Percentiles rank a stretch among this genome's conserved stretches.
These are phyloP conservation scores for Rotaria socialis DNA, from an alignment of 2,888 invertebrate genomes.

Conservation along the genomic window DNA sequence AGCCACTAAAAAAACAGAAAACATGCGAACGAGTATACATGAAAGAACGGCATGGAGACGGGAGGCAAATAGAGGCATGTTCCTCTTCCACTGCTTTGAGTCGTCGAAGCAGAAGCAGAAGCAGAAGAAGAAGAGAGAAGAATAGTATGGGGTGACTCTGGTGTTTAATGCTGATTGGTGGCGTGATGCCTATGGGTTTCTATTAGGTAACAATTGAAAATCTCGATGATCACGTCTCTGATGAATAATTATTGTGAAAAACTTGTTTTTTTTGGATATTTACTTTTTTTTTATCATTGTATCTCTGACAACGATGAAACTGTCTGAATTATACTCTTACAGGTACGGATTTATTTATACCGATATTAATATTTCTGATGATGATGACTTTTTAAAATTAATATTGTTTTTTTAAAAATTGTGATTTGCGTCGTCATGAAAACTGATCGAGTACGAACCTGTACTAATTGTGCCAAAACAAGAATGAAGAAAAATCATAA, in stretches of 20 bases:
- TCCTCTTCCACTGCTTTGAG: background rate
- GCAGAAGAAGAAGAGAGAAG: background rate
- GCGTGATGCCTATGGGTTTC: background rate
- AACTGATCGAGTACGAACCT: background rate
- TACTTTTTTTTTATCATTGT: background rate
- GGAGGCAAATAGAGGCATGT: background rate
- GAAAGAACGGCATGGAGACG: slow-evolving; percentile 8
- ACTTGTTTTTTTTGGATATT: background rate
- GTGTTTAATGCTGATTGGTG: slow-evolving; percentile 22
- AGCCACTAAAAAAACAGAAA: background rate
- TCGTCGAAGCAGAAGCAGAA: slow-evolving; percentile 2
- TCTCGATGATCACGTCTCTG: background rate
- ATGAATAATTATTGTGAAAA: background rate
- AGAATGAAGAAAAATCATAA: background rate
- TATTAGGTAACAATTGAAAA: background rate
- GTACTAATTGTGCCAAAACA: background rate
- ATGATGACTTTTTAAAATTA: background rate
- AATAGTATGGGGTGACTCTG: slow-evolving; percentile 22
- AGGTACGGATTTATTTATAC: background rate
- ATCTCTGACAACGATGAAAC: background rate
- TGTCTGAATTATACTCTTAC: background rate
- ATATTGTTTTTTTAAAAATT: background rate
- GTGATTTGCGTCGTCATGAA: background rate
- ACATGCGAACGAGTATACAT: background rate
- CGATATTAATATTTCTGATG: background rate